Conservation (phyloP, 2,888 invertebrate genomes). For the Entomobrya proxima region DNA sequence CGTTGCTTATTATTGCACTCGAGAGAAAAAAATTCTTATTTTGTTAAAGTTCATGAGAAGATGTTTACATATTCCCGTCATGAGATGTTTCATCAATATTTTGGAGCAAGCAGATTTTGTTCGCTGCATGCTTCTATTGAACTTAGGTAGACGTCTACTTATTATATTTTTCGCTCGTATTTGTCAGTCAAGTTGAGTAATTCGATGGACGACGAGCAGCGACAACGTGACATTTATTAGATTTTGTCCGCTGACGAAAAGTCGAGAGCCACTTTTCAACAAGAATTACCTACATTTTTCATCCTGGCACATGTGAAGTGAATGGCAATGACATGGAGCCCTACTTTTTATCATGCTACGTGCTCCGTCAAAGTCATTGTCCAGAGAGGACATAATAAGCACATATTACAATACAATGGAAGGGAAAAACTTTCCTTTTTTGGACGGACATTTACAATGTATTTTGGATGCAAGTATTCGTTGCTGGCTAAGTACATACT, state of each 20-base stretch:
- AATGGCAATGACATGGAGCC: constrained; percentile 35
- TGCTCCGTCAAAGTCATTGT: background rate
- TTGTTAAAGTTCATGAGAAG: background rate
- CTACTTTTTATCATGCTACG: constrained; percentile 17
- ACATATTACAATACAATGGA: background rate
- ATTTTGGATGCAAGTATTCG: background rate
- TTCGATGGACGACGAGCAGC: background rate
- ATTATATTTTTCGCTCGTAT: background rate
- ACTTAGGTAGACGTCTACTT: background rate
- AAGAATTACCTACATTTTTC: background rate
- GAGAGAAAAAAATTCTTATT: background rate
- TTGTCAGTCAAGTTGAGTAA: background rate
- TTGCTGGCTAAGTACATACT: background rate
- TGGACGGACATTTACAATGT: background rate
- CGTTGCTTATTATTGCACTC: background rate
- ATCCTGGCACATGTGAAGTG: background rate
- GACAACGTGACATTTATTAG: constrained; percentile 9
- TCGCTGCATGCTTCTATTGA: background rate
- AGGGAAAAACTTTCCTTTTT: background rate
- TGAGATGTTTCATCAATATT: constrained; percentile 3
- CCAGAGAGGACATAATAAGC: background rate
- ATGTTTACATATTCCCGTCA: background rate
- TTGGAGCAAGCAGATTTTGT: background rate
- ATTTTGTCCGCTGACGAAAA: background rate
- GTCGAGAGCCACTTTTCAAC: background rate